phyloP scores from a whole-genome alignment of 2,888 invertebrate genomes.

The Diaphora mendica region DNA sequence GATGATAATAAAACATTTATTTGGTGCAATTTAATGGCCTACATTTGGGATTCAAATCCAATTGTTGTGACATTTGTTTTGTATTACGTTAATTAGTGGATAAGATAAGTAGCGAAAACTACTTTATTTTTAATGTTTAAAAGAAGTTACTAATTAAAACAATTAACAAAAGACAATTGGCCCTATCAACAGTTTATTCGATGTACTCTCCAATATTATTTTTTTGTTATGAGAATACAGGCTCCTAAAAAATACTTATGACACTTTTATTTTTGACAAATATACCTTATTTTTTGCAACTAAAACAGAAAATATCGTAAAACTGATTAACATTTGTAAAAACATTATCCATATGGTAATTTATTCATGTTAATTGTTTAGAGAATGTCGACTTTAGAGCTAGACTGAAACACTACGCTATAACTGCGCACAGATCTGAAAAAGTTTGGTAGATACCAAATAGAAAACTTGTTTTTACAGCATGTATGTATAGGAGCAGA shows the following conservation, averaged over 20 bases:
- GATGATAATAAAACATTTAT: too few relatives aligned
- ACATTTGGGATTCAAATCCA: neutral
- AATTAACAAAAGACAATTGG: too few relatives aligned
- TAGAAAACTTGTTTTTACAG: too few relatives aligned
- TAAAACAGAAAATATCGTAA: neutral
- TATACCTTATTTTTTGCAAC: neutral
- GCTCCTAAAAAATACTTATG: neutral
- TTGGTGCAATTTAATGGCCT: neutral
- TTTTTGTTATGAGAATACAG: neutral
- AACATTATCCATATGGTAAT: neutral
- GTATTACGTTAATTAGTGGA: neutral
- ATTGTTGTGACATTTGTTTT: neutral
- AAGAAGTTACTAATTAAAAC: neutral
- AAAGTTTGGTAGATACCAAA: too few relatives aligned
- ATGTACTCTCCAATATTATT: too few relatives aligned
- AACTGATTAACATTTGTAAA: neutral
- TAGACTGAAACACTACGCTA: too few relatives aligned
- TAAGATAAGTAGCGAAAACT: neutral
- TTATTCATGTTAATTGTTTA: neutral
- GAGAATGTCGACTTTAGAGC: too few relatives aligned
- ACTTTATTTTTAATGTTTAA: neutral
- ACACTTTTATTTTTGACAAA: neutral
- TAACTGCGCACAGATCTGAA: too few relatives aligned
- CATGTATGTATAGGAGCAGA: too few relatives aligned
- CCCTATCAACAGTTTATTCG: too few relatives aligned